Base-by-base conservation (phyloP, 1,140 invertebrate species). In the Temnothorax longispinosus region DNA sequence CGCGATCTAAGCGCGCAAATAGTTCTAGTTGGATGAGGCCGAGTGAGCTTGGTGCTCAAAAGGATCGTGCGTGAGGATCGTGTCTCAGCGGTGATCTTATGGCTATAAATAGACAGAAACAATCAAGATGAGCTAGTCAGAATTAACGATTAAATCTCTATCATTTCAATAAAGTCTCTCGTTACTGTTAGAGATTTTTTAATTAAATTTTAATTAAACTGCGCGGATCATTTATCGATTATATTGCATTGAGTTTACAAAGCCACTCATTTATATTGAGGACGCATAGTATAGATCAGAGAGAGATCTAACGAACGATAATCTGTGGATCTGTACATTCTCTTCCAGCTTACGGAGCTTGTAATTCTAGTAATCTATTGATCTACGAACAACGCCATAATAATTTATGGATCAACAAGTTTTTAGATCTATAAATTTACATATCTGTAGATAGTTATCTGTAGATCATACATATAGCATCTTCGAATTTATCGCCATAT, bases 1-100 rank as follows among this genome's bases (percentile, higher is more conserved):
- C 76, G 77, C 78, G 72, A 90, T 72, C 89, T 88, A 88, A 88
- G 69, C 81, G 54, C 65, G 32, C 88, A 76, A 90, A 90, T 88
- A 90, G 86, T 88, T 89, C 72, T 62, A 85, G 69, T 86, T 52
- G 65, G 62, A 76, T 8, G 38, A n/a, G n/a, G 35, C 54, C 11
- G n/a, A 50, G 35, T 41, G 44, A 3, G 35, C 21, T 18, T 10
- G 41, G 60, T 56, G 44, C 81, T 67, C 44, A 21, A 65, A 47
- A 62, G 75, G 65, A 50, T 77, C 41, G 44, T 27, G 27, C 76
- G 52, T 72, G 60, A 13, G 52, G 54, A 85, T 78, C 27, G 15
- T n/a, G 50, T n/a, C 50, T 11, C n/a, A 44, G 27, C 18, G 27
- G 32, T 38, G 58, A 75, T 56, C 41, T 50, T 47, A 56, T 18